These are phyloP conservation scores for Lophochroa leadbeateri DNA, from an alignment of 2,113 vertebrate species.

Conservation along the genomic window DNA sequence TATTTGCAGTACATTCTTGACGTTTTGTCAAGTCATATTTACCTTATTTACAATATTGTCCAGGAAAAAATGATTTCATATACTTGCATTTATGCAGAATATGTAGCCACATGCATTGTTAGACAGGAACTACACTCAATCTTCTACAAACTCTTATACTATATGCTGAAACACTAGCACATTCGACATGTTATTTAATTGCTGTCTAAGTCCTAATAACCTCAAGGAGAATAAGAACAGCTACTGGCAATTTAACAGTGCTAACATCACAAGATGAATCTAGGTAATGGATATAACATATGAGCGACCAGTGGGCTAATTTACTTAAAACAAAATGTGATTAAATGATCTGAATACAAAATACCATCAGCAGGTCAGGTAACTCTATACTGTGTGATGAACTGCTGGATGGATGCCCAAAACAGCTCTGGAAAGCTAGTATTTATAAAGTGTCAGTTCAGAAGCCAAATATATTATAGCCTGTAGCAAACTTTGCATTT, in stretches of 20 bases:
- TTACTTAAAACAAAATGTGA: conserved; percentile 62
- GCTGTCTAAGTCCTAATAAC: conserved; percentile 68
- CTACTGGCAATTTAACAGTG: conserved; percentile 66
- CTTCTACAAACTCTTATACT: background rate
- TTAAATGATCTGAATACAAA: conserved; percentile 63
- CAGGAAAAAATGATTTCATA: background rate
- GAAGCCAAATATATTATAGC: conserved; percentile 4
- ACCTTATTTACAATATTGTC: background rate
- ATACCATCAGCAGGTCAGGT: conserved; percentile 18
- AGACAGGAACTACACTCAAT: background rate
- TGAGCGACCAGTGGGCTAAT: conserved; percentile 60
- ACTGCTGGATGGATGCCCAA: conserved; percentile 42
- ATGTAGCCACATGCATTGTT: background rate
- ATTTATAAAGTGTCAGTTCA: conserved; percentile 8
- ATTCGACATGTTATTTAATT: conserved; percentile 63
- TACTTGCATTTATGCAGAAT: background rate
- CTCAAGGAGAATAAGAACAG: conserved; percentile 65
- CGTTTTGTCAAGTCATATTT: background rate
- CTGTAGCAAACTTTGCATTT: conserved; percentile 20
- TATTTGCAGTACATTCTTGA: background rate
- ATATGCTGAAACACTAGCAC: background rate
- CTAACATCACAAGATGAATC: conserved; percentile 62
- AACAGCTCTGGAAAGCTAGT: background rate
- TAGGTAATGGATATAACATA: conserved; percentile 62
- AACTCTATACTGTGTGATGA: background rate